These are phyloP conservation scores for Drosophila lacicola DNA, from an alignment of 2,888 invertebrate genomes.

Conservation along the genomic window DNA sequence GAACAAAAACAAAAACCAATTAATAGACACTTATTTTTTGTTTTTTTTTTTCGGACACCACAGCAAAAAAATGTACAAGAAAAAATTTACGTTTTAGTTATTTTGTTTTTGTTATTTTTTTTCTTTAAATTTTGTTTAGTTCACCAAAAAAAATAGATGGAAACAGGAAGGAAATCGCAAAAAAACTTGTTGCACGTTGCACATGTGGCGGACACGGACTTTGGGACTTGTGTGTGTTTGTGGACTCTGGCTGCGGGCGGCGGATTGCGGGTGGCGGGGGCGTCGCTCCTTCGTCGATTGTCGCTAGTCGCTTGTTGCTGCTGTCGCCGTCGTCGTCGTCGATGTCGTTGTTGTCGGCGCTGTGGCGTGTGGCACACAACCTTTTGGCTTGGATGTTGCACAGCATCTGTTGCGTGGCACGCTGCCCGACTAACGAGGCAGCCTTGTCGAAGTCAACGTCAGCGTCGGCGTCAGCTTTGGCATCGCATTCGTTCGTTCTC, in stretches of 20 bases:
- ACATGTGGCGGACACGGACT: constrained; percentile 20
- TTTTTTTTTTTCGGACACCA: constrained; percentile 12
- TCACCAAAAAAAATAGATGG: constrained; percentile 23
- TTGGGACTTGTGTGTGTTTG: constrained; percentile 15
- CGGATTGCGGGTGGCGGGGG: neutral
- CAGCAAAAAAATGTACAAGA: constrained; percentile 36
- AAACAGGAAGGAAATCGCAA: neutral
- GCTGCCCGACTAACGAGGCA: constrained; percentile 62
- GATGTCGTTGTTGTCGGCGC: constrained; percentile 1
- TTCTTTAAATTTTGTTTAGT: constrained; percentile 21
- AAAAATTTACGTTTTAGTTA: constrained; percentile 16
- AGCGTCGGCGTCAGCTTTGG: constrained; percentile 9
- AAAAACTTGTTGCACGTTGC: constrained; percentile 43
- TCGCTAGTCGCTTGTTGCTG: constrained; percentile 4
- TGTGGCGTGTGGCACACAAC: constrained; percentile 61
- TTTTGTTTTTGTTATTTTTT: constrained; percentile 1
- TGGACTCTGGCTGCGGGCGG: neutral
- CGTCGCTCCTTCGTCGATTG: constrained; percentile 3
- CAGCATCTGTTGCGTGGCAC: constrained; percentile 77
- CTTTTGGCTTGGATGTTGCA: constrained; percentile 71
- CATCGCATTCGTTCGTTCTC: constrained; percentile 6
- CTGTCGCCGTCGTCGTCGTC: constrained; percentile 7
- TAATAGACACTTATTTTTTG: constrained; percentile 23
- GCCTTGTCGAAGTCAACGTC: constrained; percentile 28
- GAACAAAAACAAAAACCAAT: constrained; percentile 18